A percentile compares a stretch with the other conserved stretches of the same genome.
phyloP scores from a whole-genome alignment of 2,113 vertebrate genomes.

The Xiphophorus couchianus region DNA sequence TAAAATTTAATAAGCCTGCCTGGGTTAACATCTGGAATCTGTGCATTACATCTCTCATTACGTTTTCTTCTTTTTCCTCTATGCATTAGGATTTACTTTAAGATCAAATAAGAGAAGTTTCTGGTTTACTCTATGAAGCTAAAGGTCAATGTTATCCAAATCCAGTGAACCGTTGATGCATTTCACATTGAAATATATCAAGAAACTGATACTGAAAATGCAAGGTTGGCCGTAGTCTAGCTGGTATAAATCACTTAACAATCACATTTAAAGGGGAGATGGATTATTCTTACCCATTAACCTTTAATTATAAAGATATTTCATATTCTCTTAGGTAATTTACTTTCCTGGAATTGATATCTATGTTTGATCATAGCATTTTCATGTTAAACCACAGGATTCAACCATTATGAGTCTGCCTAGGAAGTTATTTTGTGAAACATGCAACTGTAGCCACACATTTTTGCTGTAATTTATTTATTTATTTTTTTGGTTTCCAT shows the following conservation, averaged over 20 bases:
- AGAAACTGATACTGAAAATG: neutral
- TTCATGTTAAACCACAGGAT: slow-evolving; percentile 30
- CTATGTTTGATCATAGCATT: slow-evolving; percentile 57
- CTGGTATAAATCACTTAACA: slow-evolving; percentile 31
- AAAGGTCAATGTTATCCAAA: neutral
- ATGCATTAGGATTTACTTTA: slow-evolving; percentile 6
- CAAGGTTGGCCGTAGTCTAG: slow-evolving; percentile 1
- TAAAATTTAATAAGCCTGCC: slow-evolving; percentile 33
- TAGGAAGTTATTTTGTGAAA: slow-evolving; percentile 24
- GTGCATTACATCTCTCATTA: slow-evolving; percentile 15
- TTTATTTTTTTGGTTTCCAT: slow-evolving; percentile 57
- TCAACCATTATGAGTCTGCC: slow-evolving; percentile 40
- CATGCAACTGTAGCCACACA: slow-evolving; percentile 58
- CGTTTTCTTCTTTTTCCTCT: neutral
- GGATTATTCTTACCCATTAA: slow-evolving; percentile 24
- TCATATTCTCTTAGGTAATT: slow-evolving; percentile 65
- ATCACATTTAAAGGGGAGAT: slow-evolving; percentile 35
- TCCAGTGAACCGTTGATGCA: neutral
- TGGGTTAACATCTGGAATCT: slow-evolving; percentile 26
- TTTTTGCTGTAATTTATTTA: slow-evolving; percentile 58
- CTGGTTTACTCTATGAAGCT: neutral
- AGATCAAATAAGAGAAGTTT: slow-evolving; percentile 5
- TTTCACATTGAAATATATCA: slow-evolving; percentile 20
- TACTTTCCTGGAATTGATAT: slow-evolving; percentile 55
- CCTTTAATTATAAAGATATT: slow-evolving; percentile 50